A percentile compares a stretch with the other conserved stretches of the same genome.
These are phyloP conservation scores for Gila robusta DNA, from an alignment of 2,797 vertebrate genomes.

Conservation along the genomic window DNA sequence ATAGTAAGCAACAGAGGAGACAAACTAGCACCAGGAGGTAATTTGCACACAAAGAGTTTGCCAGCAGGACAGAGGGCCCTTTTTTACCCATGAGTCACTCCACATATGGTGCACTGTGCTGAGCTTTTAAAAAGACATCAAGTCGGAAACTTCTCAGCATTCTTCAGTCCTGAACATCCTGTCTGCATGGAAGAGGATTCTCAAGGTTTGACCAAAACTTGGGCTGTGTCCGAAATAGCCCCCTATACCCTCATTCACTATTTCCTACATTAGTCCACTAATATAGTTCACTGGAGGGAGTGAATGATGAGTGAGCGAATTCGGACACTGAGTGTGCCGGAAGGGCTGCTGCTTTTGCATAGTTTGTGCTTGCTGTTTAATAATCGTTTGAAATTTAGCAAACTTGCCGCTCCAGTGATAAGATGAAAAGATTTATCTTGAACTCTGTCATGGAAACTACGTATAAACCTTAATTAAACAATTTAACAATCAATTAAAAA, in stretches of 20 bases:
- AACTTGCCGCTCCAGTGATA: not conserved
- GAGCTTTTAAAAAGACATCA: constrained; percentile 25
- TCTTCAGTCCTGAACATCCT: not conserved
- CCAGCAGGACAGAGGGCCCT: constrained; percentile 41
- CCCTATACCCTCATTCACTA: not conserved
- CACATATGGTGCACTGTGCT: constrained; percentile 49
- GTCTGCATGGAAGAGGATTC: not conserved
- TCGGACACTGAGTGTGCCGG: not conserved
- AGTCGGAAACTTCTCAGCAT: constrained; percentile 7
- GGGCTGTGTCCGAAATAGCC: not conserved
- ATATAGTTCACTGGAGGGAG: not conserved
- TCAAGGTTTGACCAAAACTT: not conserved
- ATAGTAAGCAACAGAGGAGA: constrained; percentile 14
- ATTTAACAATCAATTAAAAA: not conserved
- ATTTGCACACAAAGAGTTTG: constrained; percentile 36
- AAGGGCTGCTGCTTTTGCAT: not conserved
- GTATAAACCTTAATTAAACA: not conserved
- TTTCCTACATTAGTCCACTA: not conserved
- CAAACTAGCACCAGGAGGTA: constrained; percentile 36
- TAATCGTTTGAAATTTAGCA: not conserved
- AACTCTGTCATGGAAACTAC: not conserved
- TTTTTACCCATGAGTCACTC: constrained; percentile 49
- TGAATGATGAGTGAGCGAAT: not conserved
- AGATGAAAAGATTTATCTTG: not conserved
- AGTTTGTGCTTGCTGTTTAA: not conserved